A percentile compares a stretch with the other conserved stretches of the same genome.
These are phyloP conservation scores for Eumacrocentrus americanus DNA, from an alignment of 2,888 invertebrate genomes.

Conservation along the genomic window DNA sequence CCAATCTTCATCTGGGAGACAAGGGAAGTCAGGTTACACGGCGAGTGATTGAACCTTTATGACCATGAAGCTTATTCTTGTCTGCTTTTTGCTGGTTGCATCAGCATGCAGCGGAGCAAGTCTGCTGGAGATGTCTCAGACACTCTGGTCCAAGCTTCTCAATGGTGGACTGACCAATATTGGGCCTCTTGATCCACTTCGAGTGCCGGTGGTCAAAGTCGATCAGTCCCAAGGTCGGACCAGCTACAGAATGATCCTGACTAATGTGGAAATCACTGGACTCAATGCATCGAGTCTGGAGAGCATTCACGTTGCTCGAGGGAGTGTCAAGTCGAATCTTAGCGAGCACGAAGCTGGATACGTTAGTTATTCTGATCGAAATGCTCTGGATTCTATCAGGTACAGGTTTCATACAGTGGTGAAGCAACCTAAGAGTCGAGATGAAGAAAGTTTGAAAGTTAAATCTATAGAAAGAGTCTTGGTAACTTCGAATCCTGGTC, in stretches of 20 bases:
- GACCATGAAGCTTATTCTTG: slow-evolving; percentile 26
- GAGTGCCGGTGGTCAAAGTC: slow-evolving; percentile 56
- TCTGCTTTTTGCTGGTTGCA: slow-evolving; percentile 19
- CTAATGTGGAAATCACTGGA: slow-evolving; percentile 50
- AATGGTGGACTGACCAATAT: slow-evolving; percentile 49
- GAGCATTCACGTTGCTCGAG: slow-evolving; percentile 52
- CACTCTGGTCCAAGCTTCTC: slow-evolving; percentile 52
- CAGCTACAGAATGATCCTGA: slow-evolving; percentile 52
- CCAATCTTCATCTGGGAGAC: slow-evolving; percentile 48
- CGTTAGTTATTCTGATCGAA: slow-evolving; percentile 54
- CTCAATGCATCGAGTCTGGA: slow-evolving; percentile 53
- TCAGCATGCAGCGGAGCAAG: slow-evolving; percentile 22
- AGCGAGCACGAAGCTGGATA: slow-evolving; percentile 56
- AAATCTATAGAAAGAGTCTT: slow-evolving; percentile 15
- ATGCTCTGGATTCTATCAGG: slow-evolving; percentile 51
- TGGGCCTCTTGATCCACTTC: slow-evolving; percentile 52
- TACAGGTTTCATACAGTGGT: slow-evolving; percentile 56
- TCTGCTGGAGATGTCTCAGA: slow-evolving; percentile 54
- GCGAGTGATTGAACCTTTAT: background rate
- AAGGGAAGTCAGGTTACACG: background rate
- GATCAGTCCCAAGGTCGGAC: slow-evolving; percentile 62
- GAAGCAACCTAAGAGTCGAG: slow-evolving; percentile 44
- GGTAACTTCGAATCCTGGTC: background rate
- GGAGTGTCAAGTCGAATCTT: slow-evolving; percentile 50
- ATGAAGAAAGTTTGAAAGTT: slow-evolving; percentile 29